Conservation (phyloP, 1,140 invertebrate genomes). For the Drosophila funebris region DNA sequence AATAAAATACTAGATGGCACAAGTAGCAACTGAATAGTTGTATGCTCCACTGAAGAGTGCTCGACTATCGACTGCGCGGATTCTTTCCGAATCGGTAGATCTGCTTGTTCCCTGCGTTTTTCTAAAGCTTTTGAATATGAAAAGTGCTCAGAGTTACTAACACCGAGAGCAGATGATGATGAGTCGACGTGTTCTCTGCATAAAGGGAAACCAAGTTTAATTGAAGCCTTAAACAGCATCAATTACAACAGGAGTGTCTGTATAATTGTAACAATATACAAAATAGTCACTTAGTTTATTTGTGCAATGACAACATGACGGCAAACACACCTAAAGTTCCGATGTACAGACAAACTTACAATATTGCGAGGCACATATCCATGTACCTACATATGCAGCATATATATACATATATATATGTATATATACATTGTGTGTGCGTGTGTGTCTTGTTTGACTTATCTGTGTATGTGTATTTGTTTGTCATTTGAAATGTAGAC, state of each 20-base stretch:
- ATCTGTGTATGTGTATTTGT: slow-evolving; percentile 37
- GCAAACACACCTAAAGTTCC: slow-evolving; percentile 27
- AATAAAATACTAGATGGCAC: slow-evolving; percentile 1
- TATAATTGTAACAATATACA: slow-evolving; percentile 78
- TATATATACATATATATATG: background rate
- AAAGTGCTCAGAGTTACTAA: background rate
- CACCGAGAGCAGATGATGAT: background rate
- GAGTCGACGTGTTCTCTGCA: background rate
- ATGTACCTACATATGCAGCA: background rate
- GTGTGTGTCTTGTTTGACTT: slow-evolving; percentile 51
- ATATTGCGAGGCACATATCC: too few relatives aligned
- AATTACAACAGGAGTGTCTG: slow-evolving; percentile 8
- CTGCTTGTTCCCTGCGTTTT: background rate
- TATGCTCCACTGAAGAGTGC: background rate
- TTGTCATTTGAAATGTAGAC: slow-evolving; percentile 72
- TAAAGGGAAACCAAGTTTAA: background rate
- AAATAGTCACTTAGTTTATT: slow-evolving; percentile 72
- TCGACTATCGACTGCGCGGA: background rate
- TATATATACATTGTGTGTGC: slow-evolving; percentile 24
- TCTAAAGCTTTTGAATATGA: background rate
- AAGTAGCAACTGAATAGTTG: slow-evolving; percentile 7
- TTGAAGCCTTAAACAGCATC: background rate
- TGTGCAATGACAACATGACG: slow-evolving; percentile 51
- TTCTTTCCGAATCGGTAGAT: background rate
- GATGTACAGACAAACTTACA: too few relatives aligned